Evolutionary conservation across 2,113 vertebrate genomes (phyloP).

Genomic region (Odontophorus gujanensis): DNA sequence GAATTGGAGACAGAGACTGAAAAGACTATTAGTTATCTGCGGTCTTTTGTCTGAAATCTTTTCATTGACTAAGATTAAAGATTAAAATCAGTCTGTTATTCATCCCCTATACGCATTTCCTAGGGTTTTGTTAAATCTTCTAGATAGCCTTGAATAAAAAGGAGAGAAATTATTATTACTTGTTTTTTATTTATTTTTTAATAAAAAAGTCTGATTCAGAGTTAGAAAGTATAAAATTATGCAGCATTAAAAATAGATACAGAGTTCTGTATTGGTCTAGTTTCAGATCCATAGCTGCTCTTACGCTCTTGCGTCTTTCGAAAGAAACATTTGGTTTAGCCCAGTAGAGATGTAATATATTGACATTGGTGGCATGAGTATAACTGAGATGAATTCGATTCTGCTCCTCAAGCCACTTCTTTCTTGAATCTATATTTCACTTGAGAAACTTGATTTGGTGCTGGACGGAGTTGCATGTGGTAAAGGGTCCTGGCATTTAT

Average conservation of each 20-base stretch:
- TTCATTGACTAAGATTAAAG: constrained; percentile 22
- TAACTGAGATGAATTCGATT: constrained; percentile 50
- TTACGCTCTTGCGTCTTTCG: not conserved
- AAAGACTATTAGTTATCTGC: constrained; percentile 43
- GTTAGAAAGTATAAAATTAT: not conserved
- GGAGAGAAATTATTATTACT: not conserved
- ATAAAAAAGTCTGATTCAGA: not conserved
- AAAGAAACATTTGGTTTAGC: constrained; percentile 1
- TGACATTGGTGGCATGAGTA: constrained; percentile 8
- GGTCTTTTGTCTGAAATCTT: constrained; percentile 13
- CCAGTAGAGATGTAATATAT: constrained; percentile 34
- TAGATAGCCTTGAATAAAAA: not conserved
- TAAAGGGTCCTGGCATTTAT: constrained; percentile 38
- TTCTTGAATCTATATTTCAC: constrained; percentile 48
- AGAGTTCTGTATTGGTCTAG: not conserved
- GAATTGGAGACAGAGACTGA: not conserved
- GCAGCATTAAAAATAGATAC: constrained; percentile 12
- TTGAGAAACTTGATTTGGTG: constrained; percentile 57
- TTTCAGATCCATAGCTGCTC: not conserved
- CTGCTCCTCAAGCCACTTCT: not conserved
- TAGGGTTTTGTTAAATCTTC: constrained; percentile 1
- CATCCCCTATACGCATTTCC: not conserved
- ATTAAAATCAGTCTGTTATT: constrained; percentile 37
- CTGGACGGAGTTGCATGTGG: constrained; percentile 30
- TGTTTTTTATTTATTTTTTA: not conserved